phyloP scores from a whole-genome alignment of 1,140 invertebrate species.

The Agrypnia vestita region DNA sequence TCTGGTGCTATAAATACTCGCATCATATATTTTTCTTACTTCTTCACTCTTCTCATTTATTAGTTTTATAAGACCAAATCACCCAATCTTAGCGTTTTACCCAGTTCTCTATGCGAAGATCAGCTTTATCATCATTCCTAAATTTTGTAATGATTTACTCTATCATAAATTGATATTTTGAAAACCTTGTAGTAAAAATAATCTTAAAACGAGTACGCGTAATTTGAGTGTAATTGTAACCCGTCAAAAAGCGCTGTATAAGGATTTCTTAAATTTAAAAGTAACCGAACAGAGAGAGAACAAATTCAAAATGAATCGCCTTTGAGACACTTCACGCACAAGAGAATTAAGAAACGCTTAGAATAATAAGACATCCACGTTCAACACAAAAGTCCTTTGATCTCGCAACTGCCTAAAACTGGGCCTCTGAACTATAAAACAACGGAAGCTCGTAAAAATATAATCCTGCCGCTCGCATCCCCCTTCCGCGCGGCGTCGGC shows the following conservation, averaged over 20 bases:
- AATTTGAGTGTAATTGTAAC: background rate
- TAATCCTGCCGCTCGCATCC: constrained; percentile 47
- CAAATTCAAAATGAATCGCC: constrained; percentile 1
- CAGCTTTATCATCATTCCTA: too few relatives aligned
- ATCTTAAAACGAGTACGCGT: too few relatives aligned
- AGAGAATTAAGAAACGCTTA: constrained; percentile 17
- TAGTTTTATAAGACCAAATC: too few relatives aligned
- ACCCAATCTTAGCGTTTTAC: too few relatives aligned
- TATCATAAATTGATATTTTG: too few relatives aligned
- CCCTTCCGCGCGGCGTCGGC: constrained; percentile 13
- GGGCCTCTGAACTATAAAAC: constrained; percentile 53
- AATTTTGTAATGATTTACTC: too few relatives aligned
- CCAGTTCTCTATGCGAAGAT: too few relatives aligned
- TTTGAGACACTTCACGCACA: constrained; percentile 22
- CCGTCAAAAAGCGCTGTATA: background rate
- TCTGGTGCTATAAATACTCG: too few relatives aligned
- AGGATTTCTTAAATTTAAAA: background rate
- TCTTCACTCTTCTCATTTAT: too few relatives aligned
- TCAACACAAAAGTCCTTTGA: constrained; percentile 46
- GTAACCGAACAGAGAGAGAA: background rate
- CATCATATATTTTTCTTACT: too few relatives aligned
- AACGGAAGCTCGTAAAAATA: constrained; percentile 61
- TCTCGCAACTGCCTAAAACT: constrained; percentile 18
- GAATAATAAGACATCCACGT: constrained; percentile 43
- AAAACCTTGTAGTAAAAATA: background rate